These are phyloP conservation scores for Lanistes nyassanus DNA, from an alignment of 1,140 invertebrate species.

Conservation along the genomic window DNA sequence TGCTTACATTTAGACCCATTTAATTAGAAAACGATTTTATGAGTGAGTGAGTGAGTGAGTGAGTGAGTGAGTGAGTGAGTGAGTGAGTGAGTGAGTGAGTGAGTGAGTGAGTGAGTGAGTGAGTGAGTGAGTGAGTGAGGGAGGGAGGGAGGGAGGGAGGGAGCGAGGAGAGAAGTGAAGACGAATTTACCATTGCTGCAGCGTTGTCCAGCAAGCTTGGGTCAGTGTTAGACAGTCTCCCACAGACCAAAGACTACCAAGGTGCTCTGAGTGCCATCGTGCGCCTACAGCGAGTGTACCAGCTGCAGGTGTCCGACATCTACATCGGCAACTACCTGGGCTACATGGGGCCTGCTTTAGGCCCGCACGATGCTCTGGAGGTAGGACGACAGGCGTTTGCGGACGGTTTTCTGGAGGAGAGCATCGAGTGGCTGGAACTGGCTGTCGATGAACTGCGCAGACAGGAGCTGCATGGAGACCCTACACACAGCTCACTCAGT, in stretches of 20 bases:
- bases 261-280: slow-evolving; percentile 16
- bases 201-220: slow-evolving; percentile 2
- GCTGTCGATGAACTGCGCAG: not conserved
- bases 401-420: slow-evolving; percentile 22
- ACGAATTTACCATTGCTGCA: not conserved
- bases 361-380: slow-evolving; percentile 5
- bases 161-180: too few species aligned
- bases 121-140: not conserved
- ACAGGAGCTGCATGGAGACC: not conserved
- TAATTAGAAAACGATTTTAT: too few species aligned
- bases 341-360: slow-evolving; percentile 12
- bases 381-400: slow-evolving; percentile 18
- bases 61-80: too few species aligned
- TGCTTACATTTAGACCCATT: too few species aligned
- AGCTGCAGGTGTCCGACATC: slow-evolving; percentile 18
- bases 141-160: too few species aligned
- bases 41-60: too few species aligned
- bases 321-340: slow-evolving; percentile 22
- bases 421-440: slow-evolving; percentile 13
- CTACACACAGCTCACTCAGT: not conserved
- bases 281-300: slow-evolving; percentile 15
- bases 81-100: too few species aligned
- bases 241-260: not conserved
- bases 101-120: too few species aligned
- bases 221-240: not conserved